Base-by-base conservation (phyloP, 2,113 vertebrate species). In the Indri indri region DNA sequence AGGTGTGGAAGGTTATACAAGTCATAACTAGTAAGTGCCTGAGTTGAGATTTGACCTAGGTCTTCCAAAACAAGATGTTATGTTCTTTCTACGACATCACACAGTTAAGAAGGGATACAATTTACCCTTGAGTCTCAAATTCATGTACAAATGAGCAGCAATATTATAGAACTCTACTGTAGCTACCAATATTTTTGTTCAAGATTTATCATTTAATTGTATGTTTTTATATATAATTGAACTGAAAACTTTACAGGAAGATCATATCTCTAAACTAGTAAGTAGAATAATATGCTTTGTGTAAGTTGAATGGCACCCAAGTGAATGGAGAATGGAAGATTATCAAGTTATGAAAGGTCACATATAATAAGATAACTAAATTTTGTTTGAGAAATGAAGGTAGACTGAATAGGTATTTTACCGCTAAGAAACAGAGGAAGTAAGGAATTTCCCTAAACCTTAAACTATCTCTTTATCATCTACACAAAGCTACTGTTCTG, bases 121-220 rank as follows among this genome's bases (percentile, higher is more conserved):
- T 54, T 81, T 71, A 76, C 8, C 11, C 42, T 52, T 27, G 2
- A 91, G 37, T 18, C 27, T 71, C 59, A 79, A 77, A 89, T 96
- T 59, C 70, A 89, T 34, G 23, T 73, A 74, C 32, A 92, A 81
- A 88, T 77, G 42, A 88, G 14, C 57, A 84, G 8, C 79, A 40
- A n/a, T 42, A 79, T 30, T n/a, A 66, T 0, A 80, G 17, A 87
- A 34, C 23, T 85, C n/a, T 50, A 88, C 17, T 76, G 37, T 8
- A 93, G 27, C 27, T 82, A 91, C 8, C 34, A 45, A 59, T 87
- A 79, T 59, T 91, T 94, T 80, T 96, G 42, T 89, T 92, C 30
- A 87, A 93, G 86, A 76, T 37, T 71, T 61, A 90, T 37, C 23
- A 37, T 71, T 47, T 83, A 54, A 37, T 50, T 89, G 27, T 45